Conservation (phyloP, 2,797 vertebrate genomes). For the Neomorphus geoffroyi region DNA sequence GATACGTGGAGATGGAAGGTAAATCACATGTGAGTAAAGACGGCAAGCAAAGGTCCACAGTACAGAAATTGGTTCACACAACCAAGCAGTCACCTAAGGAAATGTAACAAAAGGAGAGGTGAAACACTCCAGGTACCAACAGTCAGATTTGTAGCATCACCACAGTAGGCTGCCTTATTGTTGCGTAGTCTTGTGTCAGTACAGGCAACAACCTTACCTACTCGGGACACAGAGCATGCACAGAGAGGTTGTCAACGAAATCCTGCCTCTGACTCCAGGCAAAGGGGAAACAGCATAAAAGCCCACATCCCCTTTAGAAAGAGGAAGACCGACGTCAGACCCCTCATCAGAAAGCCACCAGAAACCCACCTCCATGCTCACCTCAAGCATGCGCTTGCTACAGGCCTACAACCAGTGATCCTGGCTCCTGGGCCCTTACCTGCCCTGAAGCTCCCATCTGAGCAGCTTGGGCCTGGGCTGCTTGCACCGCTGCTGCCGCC, state of each 20-base stretch:
- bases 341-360: not conserved
- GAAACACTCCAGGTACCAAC: constrained; percentile 15
- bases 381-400: constrained; percentile 53
- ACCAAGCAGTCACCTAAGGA: constrained; percentile 16
- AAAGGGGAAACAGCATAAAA: constrained; percentile 4
- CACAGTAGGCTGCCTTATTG: not conserved
- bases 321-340: not conserved
- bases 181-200: not conserved
- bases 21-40: constrained; percentile 15
- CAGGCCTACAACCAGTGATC: not conserved
- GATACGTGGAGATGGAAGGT: constrained; percentile 8
- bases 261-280: constrained; percentile 63
- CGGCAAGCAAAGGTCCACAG: constrained; percentile 44
- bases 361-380: constrained; percentile 30
- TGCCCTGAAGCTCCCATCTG: constrained; percentile 83
- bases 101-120: not conserved
- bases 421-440: constrained; percentile 79
- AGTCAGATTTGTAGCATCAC: not conserved
- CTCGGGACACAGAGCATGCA: constrained; percentile 68
- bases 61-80: constrained; percentile 29
- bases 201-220: constrained; percentile 25
- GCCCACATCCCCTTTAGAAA: not conserved
- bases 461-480: constrained; percentile 78
- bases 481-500: constrained; percentile 56
- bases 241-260: constrained; percentile 42